Base-by-base conservation (phyloP, 2,888 invertebrate species). In the Drosophila anomalata region DNA sequence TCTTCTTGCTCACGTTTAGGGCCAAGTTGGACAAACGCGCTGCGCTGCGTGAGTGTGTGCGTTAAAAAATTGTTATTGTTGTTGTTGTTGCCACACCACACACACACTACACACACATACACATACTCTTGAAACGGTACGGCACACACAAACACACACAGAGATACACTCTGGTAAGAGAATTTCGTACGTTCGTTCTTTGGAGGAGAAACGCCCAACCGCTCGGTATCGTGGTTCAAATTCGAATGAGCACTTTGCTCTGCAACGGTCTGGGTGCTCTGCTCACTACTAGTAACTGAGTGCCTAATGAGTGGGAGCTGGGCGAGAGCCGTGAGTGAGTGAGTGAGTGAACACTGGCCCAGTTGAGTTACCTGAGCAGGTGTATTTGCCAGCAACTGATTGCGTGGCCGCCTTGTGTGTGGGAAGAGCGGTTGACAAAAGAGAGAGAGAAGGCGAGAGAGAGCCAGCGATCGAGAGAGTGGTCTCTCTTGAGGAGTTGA, bases 211-310 rank as follows among this genome's bases (percentile, higher is more conserved):
- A 85, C 85, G 82, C 61, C 89, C 89, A 80, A 90, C 90, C 90
- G 88, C 90, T 89, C 91, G 89, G 90, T 86, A 89, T 89, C 90
- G 90, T 86, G 80, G 90, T 89, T 90, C 85, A 90, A 90, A 89
- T 86, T 88, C 85, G 82, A 90, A 90, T 90, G 89, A 62, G 60
- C 24, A 22, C 11, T 8, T 20, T 89, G 89, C 81, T 78, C 80
- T 80, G 76, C 75, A 77, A 51, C 69, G 42, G 52, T 59, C 62
- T 47, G 39, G 39, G 41, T 55, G 52, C 29, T 31, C 4, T 55
- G 20, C 14, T 8, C 39, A 8, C 2, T 11, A 8, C 42, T 48
- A 24, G 22, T 24, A 5, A 0, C 22, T 4, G 26, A 41, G 39
- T 60, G 17, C 29, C 55, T 51, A 29, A 62, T 51, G 56, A 48